Evolutionary conservation across 2,888 invertebrate species (phyloP).

Genomic region (Abrostola triplasia): DNA sequence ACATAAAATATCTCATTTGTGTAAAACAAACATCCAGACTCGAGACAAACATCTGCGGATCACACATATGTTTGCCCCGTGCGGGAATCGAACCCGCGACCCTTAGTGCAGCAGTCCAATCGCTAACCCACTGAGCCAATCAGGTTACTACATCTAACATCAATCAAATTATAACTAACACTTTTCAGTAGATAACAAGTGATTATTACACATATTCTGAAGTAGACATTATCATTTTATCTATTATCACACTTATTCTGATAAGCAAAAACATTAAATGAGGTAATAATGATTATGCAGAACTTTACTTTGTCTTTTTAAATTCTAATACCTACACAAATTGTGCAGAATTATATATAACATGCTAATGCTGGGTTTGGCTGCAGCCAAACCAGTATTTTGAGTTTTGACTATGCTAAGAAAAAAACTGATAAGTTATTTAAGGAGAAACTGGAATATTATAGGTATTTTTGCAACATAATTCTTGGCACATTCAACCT

Average conservation of each 20-base stretch:
- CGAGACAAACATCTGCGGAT: too few species aligned
- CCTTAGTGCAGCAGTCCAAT: too few species aligned
- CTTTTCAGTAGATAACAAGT: neutral
- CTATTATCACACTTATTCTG: conserved; percentile 1
- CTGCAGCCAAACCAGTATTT: neutral
- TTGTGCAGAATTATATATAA: neutral
- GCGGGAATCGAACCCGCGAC: too few species aligned
- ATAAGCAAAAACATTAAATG: neutral
- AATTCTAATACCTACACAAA: neutral
- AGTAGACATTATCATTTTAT: neutral
- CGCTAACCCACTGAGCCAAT: too few species aligned
- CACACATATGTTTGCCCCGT: too few species aligned
- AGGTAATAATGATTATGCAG: neutral
- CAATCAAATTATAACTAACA: neutral
- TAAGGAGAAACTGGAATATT: neutral
- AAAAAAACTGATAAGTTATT: neutral
- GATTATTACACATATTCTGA: neutral
- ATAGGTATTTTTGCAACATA: neutral
- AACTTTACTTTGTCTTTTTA: too few species aligned
- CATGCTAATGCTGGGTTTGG: neutral
- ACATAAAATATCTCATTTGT: too few species aligned
- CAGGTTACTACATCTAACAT: too few species aligned
- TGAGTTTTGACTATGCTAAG: neutral
- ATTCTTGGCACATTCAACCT: too few species aligned
- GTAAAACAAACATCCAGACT: too few species aligned